Conservation (phyloP, 2,888 invertebrate genomes). For the Phorcus lineatus region DNA sequence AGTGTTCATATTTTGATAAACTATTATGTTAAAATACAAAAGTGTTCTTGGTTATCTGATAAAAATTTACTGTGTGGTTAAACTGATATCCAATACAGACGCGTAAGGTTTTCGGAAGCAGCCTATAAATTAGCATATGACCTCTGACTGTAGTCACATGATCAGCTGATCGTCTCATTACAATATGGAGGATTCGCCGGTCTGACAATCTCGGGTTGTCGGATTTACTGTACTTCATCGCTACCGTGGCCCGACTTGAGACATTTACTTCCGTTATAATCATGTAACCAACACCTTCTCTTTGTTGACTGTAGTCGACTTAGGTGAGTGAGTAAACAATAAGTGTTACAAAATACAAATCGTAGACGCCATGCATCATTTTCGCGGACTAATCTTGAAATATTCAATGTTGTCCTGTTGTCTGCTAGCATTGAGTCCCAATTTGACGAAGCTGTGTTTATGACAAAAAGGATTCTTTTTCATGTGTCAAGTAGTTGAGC, state of each 20-base stretch:
- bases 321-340: not conserved
- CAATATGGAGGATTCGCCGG: constrained; percentile 27
- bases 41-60: no score
- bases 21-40: no score
- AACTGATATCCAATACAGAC: not conserved
- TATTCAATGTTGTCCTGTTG: no score
- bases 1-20: no score
- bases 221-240: not conserved
- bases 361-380: constrained; percentile 16
- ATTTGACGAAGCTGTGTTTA: no score
- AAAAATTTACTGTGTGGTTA: no score
- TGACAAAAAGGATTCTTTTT: no score
- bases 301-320: not conserved
- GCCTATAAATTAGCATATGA: constrained; percentile 33
- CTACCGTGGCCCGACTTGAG: not conserved
- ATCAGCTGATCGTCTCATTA: constrained; percentile 47
- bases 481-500: no score
- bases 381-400: not conserved
- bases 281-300: not conserved
- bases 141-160: constrained; percentile 43
- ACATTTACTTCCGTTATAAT: not conserved
- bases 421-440: no score
- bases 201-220: not conserved
- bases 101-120: constrained; percentile 10
- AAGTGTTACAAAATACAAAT: not conserved